phyloP scores from a whole-genome alignment of 1,140 invertebrate genomes.

The Drosophila parvula region DNA sequence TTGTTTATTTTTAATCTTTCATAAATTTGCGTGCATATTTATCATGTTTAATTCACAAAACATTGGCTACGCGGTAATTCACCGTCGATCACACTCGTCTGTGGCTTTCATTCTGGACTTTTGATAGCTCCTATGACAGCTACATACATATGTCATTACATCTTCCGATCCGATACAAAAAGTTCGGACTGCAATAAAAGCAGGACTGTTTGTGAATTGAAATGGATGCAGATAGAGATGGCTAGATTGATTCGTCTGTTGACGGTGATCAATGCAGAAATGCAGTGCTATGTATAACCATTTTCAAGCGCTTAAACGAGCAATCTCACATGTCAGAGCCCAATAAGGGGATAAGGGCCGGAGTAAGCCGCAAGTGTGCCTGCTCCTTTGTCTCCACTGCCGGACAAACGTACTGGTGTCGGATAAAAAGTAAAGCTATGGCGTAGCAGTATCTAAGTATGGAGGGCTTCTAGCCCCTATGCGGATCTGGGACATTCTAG shows the following conservation, averaged over 20 bases:
- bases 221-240: background rate
- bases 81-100: too few species aligned
- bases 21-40: too few species aligned
- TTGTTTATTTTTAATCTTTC: too few species aligned
- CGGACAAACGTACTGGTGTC: slow-evolving; percentile 24
- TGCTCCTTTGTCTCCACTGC: slow-evolving; percentile 15
- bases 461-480: slow-evolving; percentile 17
- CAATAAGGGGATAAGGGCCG: slow-evolving; percentile 56
- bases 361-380: slow-evolving; percentile 35
- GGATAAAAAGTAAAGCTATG: slow-evolving; percentile 58
- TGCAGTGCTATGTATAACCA: background rate
- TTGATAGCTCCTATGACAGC: background rate
- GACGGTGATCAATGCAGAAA: background rate
- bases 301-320: slow-evolving; percentile 22
- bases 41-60: too few species aligned
- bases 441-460: slow-evolving; percentile 30
- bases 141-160: background rate
- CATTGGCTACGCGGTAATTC: too few species aligned
- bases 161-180: background rate
- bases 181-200: background rate
- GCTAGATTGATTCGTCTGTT: background rate
- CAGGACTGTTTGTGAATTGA: background rate
- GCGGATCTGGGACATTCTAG: slow-evolving; percentile 6
- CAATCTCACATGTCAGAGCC: slow-evolving; percentile 52
- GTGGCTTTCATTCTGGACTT: too few species aligned